Base-by-base conservation (phyloP, 2,797 vertebrate genomes). In the Vultur gryphus region DNA sequence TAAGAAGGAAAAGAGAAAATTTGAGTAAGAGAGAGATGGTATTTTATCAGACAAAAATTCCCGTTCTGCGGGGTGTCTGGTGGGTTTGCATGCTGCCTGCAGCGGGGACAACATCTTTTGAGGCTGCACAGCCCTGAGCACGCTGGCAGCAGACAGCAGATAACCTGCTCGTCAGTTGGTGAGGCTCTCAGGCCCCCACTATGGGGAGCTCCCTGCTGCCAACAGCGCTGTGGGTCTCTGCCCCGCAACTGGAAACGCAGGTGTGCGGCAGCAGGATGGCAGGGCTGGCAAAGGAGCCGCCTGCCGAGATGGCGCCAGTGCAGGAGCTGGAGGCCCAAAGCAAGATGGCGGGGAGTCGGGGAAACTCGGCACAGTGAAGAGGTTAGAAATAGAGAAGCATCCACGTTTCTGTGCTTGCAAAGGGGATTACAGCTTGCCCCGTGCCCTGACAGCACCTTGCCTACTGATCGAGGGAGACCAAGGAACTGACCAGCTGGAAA, bases 71-170 rank as follows among this genome's bases (percentile, higher is more conserved):
- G 13, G 25, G 7, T n/a, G 25, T 41, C 44, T 1, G 0, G 7
- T 25, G 19, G 43, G 57, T 65, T 55, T 25, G 41, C 6, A 0
- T 10, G 39, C 20, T 49, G 61, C 66, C 35, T 39, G 20, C 1
- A 1, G 48, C 4, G 1, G 58, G 39, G 29, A 39, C 13, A 1
- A 3, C 3, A 4, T 41, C 35, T 76, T 44, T 17, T 10, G 64
- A 31, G 43, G 9, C 54, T 26, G 37, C 3, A 1, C 31, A 49
- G 31, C 41, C n/a, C 48, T 10, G 16, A 26, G 35, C 25, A 3
- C 4, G 2, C 14, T 13, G 35, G 66, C 65, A 17, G 19, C 41
- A 44, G 51, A 3, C 17, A 20, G 33, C 66, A 58, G 48, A n/a
- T 26, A 35, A 52, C 79, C 44, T 52, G 33, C 43, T 67, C 11